phyloP scores from a whole-genome alignment of 2,797 vertebrate species.

The Myiothlypis coronata region DNA sequence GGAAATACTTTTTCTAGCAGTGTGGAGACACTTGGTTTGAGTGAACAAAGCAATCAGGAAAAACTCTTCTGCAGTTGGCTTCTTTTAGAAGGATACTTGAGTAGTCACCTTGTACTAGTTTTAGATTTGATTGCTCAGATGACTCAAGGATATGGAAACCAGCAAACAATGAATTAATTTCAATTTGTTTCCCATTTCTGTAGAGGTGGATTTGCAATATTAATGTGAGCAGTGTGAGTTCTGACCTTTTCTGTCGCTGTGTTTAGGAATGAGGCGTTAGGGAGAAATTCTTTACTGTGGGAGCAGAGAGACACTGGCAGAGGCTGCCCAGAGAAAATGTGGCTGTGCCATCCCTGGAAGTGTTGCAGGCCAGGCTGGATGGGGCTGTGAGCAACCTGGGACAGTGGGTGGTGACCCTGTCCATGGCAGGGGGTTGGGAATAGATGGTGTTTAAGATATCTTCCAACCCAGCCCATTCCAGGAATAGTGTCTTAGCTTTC shows the following conservation, averaged over 20 bases:
- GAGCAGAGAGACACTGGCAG: not conserved
- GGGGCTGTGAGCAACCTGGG: not conserved
- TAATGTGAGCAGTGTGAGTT: not conserved
- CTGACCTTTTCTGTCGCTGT: not conserved
- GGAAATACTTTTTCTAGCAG: not conserved
- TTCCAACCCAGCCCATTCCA: not conserved
- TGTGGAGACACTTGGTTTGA: not conserved
- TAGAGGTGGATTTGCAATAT: not conserved
- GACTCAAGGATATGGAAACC: not conserved
- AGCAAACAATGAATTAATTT: constrained; percentile 6
- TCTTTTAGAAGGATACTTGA: not conserved
- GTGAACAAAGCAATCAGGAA: not conserved
- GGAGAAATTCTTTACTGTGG: not conserved
- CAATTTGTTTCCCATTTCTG: not conserved
- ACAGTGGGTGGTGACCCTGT: not conserved
- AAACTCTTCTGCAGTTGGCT: not conserved
- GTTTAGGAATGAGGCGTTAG: not conserved
- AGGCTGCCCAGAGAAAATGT: not conserved
- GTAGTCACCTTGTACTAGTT: not conserved
- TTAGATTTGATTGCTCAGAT: not conserved
- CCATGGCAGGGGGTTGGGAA: not conserved
- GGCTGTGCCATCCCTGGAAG: not conserved
- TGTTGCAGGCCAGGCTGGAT: not conserved
- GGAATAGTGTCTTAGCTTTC: not conserved
- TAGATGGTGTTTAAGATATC: not conserved